Conservation (phyloP, 2,113 vertebrate species). For the Litocranius walleri region DNA sequence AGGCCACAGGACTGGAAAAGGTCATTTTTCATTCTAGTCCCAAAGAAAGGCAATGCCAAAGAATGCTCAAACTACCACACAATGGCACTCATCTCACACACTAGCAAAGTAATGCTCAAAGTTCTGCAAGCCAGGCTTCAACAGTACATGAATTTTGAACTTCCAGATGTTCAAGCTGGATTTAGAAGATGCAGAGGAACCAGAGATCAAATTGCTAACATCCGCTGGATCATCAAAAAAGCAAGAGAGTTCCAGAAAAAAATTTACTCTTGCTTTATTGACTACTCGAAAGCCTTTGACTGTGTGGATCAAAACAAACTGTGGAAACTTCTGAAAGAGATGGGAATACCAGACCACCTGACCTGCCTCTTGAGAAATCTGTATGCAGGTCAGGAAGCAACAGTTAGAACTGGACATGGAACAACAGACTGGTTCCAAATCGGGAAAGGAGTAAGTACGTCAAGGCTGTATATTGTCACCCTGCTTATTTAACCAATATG, state of each 20-base stretch:
- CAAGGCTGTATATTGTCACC: not conserved
- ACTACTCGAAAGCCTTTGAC: not conserved
- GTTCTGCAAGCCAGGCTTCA: not conserved
- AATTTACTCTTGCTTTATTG: not conserved
- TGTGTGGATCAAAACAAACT: not conserved
- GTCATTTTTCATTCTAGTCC: not conserved
- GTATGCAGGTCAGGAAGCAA: not conserved
- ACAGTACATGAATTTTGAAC: accelerated
- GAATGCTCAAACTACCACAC: not conserved
- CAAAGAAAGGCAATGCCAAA: not conserved
- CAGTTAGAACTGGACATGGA: not conserved
- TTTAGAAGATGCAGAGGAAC: not conserved
- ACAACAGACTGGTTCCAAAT: not conserved
- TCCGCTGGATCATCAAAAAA: not conserved
- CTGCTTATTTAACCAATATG: not conserved
- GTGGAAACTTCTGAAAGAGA: not conserved
- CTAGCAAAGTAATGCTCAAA: not conserved
- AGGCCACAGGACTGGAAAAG: not conserved
- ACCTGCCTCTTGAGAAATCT: not conserved
- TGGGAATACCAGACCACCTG: not conserved
- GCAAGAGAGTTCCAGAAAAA: not conserved
- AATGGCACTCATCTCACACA: not conserved
- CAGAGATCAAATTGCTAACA: not conserved
- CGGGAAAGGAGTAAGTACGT: accelerated
- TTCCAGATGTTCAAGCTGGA: not conserved